Base-by-base conservation (phyloP, 2,113 vertebrate genomes). In the Festucalex cinctus region DNA sequence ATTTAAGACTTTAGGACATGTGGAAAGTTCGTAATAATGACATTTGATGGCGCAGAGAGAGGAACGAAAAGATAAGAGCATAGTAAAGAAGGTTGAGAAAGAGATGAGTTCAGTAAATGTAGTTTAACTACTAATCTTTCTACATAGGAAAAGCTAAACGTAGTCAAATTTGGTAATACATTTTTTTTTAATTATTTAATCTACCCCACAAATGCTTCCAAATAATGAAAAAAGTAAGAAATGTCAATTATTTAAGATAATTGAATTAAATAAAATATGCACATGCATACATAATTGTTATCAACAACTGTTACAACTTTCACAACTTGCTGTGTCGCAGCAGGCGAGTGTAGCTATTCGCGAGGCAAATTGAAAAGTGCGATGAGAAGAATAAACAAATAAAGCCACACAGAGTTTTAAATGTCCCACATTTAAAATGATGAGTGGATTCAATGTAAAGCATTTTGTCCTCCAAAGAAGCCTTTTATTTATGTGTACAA, bases 401-500 rank as follows among this genome's bases (percentile, higher is more conserved):
- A 8, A 28, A 56, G 26, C 6, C 54, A 19, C 4, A 32, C 14
- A 32, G 16, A 6, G 26, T 13, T 32, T 32, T 32, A 57, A 32
- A 57, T 57, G 14, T 35, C 26, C 32, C 39, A 14, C 37, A 37
- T 37, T 24, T 24, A 22, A 62, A 43, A 14, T 28, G 24, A 32
- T 32, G 54, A 57, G 54, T 26, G 22, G 60, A 43, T 24, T 41
- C n/a, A n/a, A 51, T 41, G 48, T 48, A 43, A 53, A 49, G 20
- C 39, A 66, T 66, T 80, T 22, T 26, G 28, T 41, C 3, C 14
- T 53, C 39, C 49, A 26, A 35, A 19, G 63, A 69, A 61, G 39
- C 36, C 9, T 44, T 65, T 24, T 14, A 51, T 61, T 24, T 22
- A 43, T 51, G 37, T 28, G 64, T 3, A 28, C 54, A 57, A 57